phyloP scores from a whole-genome alignment of 1,140 invertebrate species.

The Drosophila leontia region DNA sequence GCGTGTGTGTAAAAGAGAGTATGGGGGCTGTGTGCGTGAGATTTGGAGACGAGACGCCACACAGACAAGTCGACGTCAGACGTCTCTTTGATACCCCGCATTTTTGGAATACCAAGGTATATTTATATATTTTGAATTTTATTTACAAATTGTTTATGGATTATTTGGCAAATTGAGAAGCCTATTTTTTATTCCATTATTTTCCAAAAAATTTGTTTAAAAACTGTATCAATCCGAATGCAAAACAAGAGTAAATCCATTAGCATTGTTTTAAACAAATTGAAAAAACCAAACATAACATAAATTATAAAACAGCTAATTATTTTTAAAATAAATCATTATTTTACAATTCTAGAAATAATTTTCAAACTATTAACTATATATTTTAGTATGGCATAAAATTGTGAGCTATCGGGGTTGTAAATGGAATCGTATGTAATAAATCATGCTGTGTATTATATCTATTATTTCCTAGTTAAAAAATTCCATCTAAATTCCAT shows the following conservation, averaged over 20 bases:
- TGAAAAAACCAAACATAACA: too few relatives aligned
- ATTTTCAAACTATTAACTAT: background rate
- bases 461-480: background rate
- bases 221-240: too few relatives aligned
- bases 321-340: background rate
- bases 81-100: constrained; percentile 11
- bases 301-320: background rate
- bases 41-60: constrained; percentile 63
- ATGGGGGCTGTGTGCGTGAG: constrained; percentile 23
- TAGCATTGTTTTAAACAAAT: too few relatives aligned
- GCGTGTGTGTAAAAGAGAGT: background rate
- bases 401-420: background rate
- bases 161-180: background rate
- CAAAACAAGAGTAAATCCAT: too few relatives aligned
- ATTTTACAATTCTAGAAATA: background rate
- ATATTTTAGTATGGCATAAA: background rate
- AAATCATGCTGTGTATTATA: background rate
- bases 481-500: background rate
- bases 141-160: background rate
- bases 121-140: background rate
- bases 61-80: constrained; percentile 75
- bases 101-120: background rate
- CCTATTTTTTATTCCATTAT: too few relatives aligned
- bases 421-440: background rate
- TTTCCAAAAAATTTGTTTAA: too few relatives aligned